phyloP scores from a whole-genome alignment of 2,888 invertebrate genomes.

The Eilema caniola region DNA sequence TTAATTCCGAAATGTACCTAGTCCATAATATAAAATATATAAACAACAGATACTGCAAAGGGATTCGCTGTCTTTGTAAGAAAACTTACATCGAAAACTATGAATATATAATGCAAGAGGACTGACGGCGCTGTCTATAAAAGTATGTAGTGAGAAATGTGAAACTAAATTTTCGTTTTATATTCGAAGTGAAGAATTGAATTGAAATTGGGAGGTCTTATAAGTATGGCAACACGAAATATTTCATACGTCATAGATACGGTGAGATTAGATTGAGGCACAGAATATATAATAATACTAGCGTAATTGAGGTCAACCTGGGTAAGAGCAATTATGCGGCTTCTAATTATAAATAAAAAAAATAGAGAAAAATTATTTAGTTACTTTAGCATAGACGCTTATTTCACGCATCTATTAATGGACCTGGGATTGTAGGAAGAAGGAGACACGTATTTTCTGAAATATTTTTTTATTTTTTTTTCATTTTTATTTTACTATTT shows the following conservation, averaged over 20 bases:
- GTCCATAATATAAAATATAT: conserved; percentile 1
- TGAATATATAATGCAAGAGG: conserved; percentile 3
- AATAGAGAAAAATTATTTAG: too few species aligned
- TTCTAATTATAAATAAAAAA: too few species aligned
- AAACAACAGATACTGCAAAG: background rate
- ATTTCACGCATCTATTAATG: too few species aligned
- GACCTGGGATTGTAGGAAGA: too few species aligned
- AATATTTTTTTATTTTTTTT: too few species aligned
- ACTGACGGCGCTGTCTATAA: background rate
- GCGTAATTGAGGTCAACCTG: too few species aligned
- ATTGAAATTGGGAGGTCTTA: background rate
- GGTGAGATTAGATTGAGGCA: too few species aligned
- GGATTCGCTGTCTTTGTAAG: conserved; percentile 3
- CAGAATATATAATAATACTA: too few species aligned
- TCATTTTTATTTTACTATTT: too few species aligned
- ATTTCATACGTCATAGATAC: background rate
- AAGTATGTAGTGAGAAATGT: background rate
- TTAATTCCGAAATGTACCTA: background rate
- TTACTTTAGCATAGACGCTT: too few species aligned
- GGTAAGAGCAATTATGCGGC: too few species aligned
- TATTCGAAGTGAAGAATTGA: background rate
- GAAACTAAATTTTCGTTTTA: background rate
- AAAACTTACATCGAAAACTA: conserved; percentile 5
- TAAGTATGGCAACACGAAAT: background rate
- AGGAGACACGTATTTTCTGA: too few species aligned